Evolutionary conservation across 2,888 invertebrate species (phyloP).

Genomic region (Apamea anceps): DNA sequence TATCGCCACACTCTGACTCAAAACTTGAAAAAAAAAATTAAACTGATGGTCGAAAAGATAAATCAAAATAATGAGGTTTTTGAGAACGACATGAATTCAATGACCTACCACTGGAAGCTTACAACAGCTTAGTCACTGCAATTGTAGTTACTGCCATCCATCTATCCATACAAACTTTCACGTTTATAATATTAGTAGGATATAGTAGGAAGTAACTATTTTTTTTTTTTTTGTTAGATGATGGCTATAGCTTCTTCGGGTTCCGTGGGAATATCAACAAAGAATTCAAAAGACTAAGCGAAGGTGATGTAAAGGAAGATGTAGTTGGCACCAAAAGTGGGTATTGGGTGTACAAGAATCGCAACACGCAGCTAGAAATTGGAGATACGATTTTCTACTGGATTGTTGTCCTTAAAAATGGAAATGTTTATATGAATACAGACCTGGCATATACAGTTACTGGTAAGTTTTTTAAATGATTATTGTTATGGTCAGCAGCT

Average conservation of each 20-base stretch:
- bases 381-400: constrained; percentile 94
- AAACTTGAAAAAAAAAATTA: neutral
- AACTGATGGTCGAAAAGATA: neutral
- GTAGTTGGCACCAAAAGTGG: constrained; percentile 90
- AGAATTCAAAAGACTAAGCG: constrained; percentile 92
- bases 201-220: neutral
- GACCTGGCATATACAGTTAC: constrained; percentile 86
- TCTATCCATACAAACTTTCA: too few relatives aligned
- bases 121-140: neutral
- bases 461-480: constrained; percentile 75
- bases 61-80: neutral
- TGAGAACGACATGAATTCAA: too few relatives aligned
- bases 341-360: constrained; percentile 92
- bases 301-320: constrained; percentile 92
- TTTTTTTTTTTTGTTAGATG: constrained; percentile 78
- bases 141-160: too few relatives aligned
- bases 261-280: constrained; percentile 92
- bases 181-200: too few relatives aligned
- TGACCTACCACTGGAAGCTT: neutral
- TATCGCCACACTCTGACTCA: neutral
- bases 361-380: constrained; percentile 87
- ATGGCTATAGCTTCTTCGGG: constrained; percentile 89
- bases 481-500: too few relatives aligned
- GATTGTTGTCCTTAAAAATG: constrained; percentile 92
- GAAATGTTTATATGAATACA: constrained; percentile 92